A percentile compares a stretch with the other conserved stretches of the same genome.
Evolutionary conservation across 2,113 vertebrate genomes (phyloP).

Genomic region (Dipodomys stephensi): DNA sequence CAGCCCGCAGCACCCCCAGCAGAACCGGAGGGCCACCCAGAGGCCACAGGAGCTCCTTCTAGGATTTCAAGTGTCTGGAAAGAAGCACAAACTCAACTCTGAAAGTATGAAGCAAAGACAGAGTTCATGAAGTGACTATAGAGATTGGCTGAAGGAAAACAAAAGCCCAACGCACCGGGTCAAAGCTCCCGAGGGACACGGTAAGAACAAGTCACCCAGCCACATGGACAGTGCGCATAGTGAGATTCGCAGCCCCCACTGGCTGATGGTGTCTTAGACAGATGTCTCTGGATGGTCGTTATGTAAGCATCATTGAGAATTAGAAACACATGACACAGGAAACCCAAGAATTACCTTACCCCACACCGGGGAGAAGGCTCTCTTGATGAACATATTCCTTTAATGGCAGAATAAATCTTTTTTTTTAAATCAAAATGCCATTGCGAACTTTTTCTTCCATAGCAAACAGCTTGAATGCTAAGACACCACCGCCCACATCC

Average conservation of each 20-base stretch:
- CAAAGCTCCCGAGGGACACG: conserved; percentile 44
- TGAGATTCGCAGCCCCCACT: not conserved
- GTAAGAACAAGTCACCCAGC: conserved; percentile 1
- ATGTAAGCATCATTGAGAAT: not conserved
- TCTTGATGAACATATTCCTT: conserved; percentile 30
- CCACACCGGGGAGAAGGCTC: not conserved
- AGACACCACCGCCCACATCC: conserved; percentile 61
- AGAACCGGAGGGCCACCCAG: not conserved
- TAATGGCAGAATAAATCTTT: conserved; percentile 54
- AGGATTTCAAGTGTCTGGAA: not conserved
- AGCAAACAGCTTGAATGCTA: conserved; percentile 71
- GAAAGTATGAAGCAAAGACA: not conserved
- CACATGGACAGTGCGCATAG: not conserved
- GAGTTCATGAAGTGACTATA: not conserved
- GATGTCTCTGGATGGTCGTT: not conserved
- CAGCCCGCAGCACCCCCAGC: not conserved
- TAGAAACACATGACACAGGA: not conserved
- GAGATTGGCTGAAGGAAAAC: conserved; percentile 23
- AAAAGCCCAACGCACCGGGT: conserved; percentile 15
- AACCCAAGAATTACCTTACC: not conserved
- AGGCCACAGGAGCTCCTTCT: not conserved
- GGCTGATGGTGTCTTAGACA: not conserved
- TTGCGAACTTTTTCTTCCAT: conserved; percentile 72
- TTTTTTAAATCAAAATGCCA: conserved; percentile 58
- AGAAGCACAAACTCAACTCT: not conserved